Base-by-base conservation (phyloP, 2,888 invertebrate genomes). In the Autographa pulchrina region DNA sequence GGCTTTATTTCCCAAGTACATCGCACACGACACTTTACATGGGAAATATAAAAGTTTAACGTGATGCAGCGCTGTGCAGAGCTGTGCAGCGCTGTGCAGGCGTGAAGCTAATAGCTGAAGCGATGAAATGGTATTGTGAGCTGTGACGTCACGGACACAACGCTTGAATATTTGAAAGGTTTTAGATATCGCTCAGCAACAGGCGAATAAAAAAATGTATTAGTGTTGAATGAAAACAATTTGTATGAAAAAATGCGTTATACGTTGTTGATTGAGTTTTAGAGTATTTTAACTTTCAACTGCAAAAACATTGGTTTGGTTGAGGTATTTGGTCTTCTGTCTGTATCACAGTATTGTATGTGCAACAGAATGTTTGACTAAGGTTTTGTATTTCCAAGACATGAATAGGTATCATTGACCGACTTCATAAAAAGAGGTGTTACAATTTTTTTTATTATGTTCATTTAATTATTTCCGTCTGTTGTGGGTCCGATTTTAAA, bases 21-120 rank as follows among this genome's bases (percentile, higher is more conserved):
- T 58, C 25, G 58, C 38, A 64, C 11, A 48, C 25, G 18, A 18
- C n/a, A 18, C 35, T 54, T 56, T 20, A 20, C 63, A 18, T 25
- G 13, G 54, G 54, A 32, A 38, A 56, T 64, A 56, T 56, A 64
- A 66, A 71, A 71, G 65, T 64, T 58, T 68, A 63, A 62, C 62
- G 52, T 20, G 59, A 62, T 66, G 60, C 60, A 66, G 54, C 66
- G 65, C 43, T 16, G 62, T 66, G 60, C 60, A 66, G 54, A 63
- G 65, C 43, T 16, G 62, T 63, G 60, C 60, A 66, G 54, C 66
- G 65, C 43, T 16, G 62, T 65, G 66, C 63, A 66, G 62, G 38
- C 62, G 66, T 66, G 35, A 63, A 62, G 60, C 43, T 72, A 65
- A 62, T 65, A 72, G 65, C 65, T 66, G 58, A 58, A 14, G 35